Base-by-base conservation (phyloP, 1,140 invertebrate genomes). In the Drosophila azteca region DNA sequence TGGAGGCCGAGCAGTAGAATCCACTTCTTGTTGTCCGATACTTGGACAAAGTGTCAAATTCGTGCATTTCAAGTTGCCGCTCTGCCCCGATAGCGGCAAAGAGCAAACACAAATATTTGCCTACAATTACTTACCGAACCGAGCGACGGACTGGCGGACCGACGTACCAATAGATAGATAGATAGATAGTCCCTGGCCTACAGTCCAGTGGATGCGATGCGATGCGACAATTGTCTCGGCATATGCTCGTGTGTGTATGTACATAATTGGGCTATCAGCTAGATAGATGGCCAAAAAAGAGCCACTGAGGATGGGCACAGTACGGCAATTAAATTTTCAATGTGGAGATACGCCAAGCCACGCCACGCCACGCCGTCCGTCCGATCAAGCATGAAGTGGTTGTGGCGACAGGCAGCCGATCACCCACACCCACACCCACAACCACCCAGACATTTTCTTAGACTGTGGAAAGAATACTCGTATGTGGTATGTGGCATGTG, bases 51-150 rank as follows among this genome's bases (percentile, higher is more conserved):
- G 73, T 87, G 81, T 85, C 77, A 66, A 79, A 87, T 77, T 77
- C 74, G 58, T 65, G 78, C 78, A 88, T 87, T 87, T 88, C 83
- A 87, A 76, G 83, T 88, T 83, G 75, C 76, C 83, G 79, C 83
- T 74, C 83, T 69, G 5, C 54, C 24, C 59, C 62, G 78, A 85
- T 85, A 87, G 81, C 81, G 66, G 75, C 77, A 49, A 75, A 83
- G 67, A 77, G 79, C 70, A 75, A 83, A 67, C 73, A 88, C 78
- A 87, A 87, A 87, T 87, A 87, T 87, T 87, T 87, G 83, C 83
- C 75, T 87, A 87, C 83, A 88, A 88, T 87, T 88, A 88, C 82
- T 87, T 87, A 85, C 72, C 61, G 48, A 55, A 49, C 54, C 17
- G 17, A 20, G 0, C 17, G 17, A 20, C 17, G 17, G 17, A 20